A percentile compares a stretch with the other conserved stretches of the same genome.
Evolutionary conservation across 2,888 invertebrate species (phyloP).

Genomic region (Pollenia amentaria): DNA sequence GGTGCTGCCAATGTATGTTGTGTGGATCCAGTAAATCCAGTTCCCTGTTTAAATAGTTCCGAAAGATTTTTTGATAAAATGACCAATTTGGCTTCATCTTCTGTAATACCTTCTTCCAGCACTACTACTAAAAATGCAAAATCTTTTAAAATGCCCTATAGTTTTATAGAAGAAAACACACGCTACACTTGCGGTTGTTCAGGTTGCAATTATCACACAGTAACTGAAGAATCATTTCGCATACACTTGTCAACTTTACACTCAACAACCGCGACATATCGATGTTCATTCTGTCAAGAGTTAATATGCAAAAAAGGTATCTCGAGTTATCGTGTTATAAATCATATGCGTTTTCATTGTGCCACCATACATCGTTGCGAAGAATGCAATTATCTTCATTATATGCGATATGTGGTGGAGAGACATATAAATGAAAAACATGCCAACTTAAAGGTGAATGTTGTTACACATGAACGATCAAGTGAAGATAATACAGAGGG

Average conservation of each 20-base stretch:
- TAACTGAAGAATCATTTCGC: conserved; percentile 89
- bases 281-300: conserved; percentile 90
- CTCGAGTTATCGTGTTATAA: conserved; percentile 87
- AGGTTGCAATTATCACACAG: conserved; percentile 89
- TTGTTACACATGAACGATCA: conserved; percentile 76
- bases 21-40: conserved; percentile 92
- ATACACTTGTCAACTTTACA: conserved; percentile 91
- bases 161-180: conserved; percentile 85
- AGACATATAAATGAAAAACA: conserved; percentile 86
- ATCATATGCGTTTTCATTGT: conserved; percentile 92
- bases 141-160: conserved; percentile 56
- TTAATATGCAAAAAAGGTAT: conserved; percentile 85
- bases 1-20: conserved; percentile 85
- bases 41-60: conserved; percentile 90
- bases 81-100: conserved; percentile 92
- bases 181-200: conserved; percentile 90
- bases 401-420: conserved; percentile 87
- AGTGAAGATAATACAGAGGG: conserved; percentile 27
- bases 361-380: conserved; percentile 90
- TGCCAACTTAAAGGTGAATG: conserved; percentile 69
- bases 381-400: conserved; percentile 88
- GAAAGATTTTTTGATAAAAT: conserved; percentile 94
- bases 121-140: conserved; percentile 75
- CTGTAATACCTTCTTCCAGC: conserved; percentile 79
- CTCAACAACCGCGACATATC: conserved; percentile 86